Evolutionary conservation across 2,888 invertebrate species (phyloP).

Genomic region (Himalopsyche japonica): DNA sequence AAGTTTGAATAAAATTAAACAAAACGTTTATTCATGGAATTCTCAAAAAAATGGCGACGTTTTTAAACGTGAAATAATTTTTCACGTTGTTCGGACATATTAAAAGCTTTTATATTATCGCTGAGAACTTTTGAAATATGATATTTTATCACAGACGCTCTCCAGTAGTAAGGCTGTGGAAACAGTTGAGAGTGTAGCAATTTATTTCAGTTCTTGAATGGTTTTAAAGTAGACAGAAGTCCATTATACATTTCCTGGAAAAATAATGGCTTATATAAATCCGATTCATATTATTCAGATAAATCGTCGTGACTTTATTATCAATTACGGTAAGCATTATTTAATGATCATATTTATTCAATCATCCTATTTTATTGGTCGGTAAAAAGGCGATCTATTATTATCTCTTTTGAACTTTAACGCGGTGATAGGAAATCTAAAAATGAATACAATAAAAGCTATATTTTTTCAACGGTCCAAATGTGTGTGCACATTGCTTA

Average conservation of each 20-base stretch:
- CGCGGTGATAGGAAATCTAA: no score
- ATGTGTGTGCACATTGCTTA: no score
- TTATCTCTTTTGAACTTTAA: no score
- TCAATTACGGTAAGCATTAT: neutral
- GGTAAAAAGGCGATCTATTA: no score
- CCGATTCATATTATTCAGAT: no score
- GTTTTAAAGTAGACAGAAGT: neutral
- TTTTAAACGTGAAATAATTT: neutral
- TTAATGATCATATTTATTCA: no score
- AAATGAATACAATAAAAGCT: no score
- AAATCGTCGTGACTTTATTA: neutral
- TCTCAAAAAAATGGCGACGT: neutral
- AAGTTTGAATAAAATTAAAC: neutral
- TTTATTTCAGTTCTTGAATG: neutral
- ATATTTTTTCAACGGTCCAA: no score
- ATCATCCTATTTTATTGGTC: no score
- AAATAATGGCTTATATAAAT: no score
- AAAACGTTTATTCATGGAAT: neutral
- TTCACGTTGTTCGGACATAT: neutral
- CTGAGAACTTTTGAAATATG: neutral
- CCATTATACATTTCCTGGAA: neutral
- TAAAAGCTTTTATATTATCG: neutral
- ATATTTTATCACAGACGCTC: neutral
- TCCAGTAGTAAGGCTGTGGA: neutral
- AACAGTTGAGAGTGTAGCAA: neutral